A percentile compares a stretch with the other conserved stretches of the same genome.
phyloP scores from a whole-genome alignment of 1,140 invertebrate genomes.

The Yoshiicerus persimilis region DNA sequence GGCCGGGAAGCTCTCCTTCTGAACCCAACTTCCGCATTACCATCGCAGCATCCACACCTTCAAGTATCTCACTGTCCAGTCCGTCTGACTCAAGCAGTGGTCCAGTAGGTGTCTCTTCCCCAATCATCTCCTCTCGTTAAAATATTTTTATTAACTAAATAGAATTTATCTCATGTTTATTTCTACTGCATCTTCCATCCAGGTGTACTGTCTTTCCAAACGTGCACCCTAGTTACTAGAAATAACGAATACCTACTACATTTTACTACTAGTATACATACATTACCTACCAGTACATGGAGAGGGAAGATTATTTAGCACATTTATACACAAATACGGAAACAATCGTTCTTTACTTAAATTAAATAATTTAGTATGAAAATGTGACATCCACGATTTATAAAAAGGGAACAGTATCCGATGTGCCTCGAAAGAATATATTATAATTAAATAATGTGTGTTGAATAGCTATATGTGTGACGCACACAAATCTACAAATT shows the following conservation, averaged over 20 bases:
- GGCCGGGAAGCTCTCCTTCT: constrained; percentile 27
- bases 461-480: no score
- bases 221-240: not conserved
- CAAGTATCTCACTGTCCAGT: constrained; percentile 14
- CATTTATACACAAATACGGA: not conserved
- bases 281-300: not conserved
- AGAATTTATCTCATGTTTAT: not conserved
- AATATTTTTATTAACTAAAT: not conserved
- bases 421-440: no score
- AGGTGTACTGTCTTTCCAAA: not conserved
- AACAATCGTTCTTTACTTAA: not conserved
- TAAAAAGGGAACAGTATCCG: no score
- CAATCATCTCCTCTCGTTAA: constrained; percentile 34
- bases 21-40: constrained; percentile 48
- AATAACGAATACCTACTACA: not conserved
- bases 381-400: no score
- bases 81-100: constrained; percentile 29
- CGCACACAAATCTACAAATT: not conserved
- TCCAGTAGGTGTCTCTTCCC: constrained; percentile 49
- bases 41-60: constrained; percentile 38
- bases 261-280: not conserved
- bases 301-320: not conserved
- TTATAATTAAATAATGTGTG: no score
- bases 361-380: not conserved
- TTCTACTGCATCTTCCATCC: not conserved